Base-by-base conservation (phyloP, 2,113 vertebrate species). In the Phyllostomus hastatus region DNA sequence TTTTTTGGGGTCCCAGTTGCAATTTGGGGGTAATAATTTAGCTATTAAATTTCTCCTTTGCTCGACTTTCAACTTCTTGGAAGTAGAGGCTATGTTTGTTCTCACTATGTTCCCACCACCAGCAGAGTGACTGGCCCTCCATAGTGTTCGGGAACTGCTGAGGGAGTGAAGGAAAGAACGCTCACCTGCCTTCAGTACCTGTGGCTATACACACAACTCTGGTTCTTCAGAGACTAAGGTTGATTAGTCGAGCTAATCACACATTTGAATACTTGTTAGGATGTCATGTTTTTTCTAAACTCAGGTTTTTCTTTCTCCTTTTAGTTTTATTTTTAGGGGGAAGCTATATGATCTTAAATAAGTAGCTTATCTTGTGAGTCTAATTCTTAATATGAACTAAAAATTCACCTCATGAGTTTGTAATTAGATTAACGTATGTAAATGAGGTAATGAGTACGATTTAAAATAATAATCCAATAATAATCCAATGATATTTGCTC, bases 391-490 rank as follows among this genome's bases (percentile, higher is more conserved):
- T 52, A 76, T 59, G 84, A 31, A 41, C 46, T 81, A 84, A 96
- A 91, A 69, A 72, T 78, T 72, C 26, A 81, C 17, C 19, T 83
- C 31, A n/a, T 96, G 43, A 69, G 52, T 88, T 94, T 73, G 70
- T 64, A 95, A 81, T 61, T 7, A 91, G 81, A 33, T 41, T 64
- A 79, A 50, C 70, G 33, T 35, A 73, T 95, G 26, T 28, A 76
- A 91, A 93, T 94, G 64, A 92, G 28, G 50, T 28, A 72, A 35
- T 64, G n/a, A 73, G 3, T 73, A 9, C 38, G 26, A 31, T 72
- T 96, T 95, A 90, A 96, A 95, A 90, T 43, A 80, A 73, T 43
- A 72, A 0, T 85, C 10, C 14, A 92, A 48, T 72, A 92, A 92
- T 43, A 72, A 0, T 88, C 7, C 10, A 92, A 48, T 72, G 90